phyloP scores from a whole-genome alignment of 53 echinoderm and acorn worm genomes.

The Crossaster papposus region DNA sequence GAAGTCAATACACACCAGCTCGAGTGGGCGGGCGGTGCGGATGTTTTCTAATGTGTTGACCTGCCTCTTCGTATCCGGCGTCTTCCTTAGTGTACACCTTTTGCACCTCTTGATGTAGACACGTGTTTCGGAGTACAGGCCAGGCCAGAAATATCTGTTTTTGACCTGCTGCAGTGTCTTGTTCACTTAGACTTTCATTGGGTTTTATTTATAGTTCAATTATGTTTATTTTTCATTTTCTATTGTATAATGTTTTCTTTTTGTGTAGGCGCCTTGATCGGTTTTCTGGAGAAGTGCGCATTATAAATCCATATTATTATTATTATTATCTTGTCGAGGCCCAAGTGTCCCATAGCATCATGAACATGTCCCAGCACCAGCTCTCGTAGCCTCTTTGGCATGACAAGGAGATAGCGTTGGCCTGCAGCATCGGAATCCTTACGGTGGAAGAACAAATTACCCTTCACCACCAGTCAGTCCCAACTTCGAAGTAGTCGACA shows the following conservation, averaged over 20 bases:
- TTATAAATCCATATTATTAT: too few species aligned
- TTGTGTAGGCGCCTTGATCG: too few species aligned
- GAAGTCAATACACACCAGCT: slow-evolving; percentile 66
- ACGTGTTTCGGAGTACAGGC: not conserved
- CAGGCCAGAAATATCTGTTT: slow-evolving; percentile 37
- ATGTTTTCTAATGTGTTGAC: slow-evolving; percentile 1
- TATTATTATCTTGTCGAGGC: too few species aligned
- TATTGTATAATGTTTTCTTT: too few species aligned
- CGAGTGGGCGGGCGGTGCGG: not conserved
- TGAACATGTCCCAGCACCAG: slow-evolving; percentile 4
- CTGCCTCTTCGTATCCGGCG: not conserved
- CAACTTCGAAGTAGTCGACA: not conserved
- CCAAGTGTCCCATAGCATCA: slow-evolving; percentile 35
- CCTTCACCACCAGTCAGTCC: not conserved
- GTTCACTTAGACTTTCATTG: too few species aligned
- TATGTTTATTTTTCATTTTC: too few species aligned
- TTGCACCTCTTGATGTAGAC: slow-evolving; percentile 9
- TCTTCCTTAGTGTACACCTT: slow-evolving; percentile 38
- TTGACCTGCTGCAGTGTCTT: not conserved
- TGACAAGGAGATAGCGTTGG: not conserved
- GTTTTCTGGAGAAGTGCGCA: too few species aligned
- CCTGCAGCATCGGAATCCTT: not conserved
- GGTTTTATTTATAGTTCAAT: too few species aligned
- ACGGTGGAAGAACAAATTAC: not conserved
- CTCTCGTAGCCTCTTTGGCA: not conserved